A percentile compares a stretch with the other conserved stretches of the same genome.
These are phyloP conservation scores for Halocynthia aurantium DNA, from an alignment of 23 tunicate species.

Conservation along the genomic window DNA sequence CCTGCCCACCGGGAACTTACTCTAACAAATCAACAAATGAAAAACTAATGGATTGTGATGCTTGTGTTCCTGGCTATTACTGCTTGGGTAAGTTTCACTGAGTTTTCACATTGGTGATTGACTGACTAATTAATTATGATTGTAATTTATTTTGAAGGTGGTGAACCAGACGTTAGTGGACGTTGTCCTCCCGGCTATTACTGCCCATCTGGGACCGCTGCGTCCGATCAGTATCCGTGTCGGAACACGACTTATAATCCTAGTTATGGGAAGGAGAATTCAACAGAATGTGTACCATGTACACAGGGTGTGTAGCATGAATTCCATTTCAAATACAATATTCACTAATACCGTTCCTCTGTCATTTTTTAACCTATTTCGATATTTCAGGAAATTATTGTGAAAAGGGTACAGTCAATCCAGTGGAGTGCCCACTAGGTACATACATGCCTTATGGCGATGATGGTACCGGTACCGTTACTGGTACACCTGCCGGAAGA, in stretches of 20 bases:
- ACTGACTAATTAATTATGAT: background rate
- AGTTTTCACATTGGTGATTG: background rate
- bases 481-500: conserved; percentile 70
- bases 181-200: conserved; percentile 92
- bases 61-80: conserved; percentile 74
- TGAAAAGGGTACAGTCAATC: conserved; percentile 80
- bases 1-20: conserved; percentile 93
- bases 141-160: conserved; percentile 34
- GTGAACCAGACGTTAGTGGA: conserved; percentile 46
- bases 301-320: conserved; percentile 45
- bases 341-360: background rate
- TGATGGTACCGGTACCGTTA: conserved; percentile 1
- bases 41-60: conserved; percentile 43
- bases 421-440: conserved; percentile 73
- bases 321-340: conserved; percentile 2
- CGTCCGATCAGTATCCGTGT: conserved; percentile 74
- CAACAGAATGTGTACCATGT: conserved; percentile 46
- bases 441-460: conserved; percentile 93
- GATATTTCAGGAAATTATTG: conserved; percentile 65
- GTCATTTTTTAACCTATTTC: background rate
- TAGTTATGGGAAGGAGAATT: conserved; percentile 4
- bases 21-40: conserved; percentile 40
- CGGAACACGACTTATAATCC: conserved; percentile 65
- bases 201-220: conserved; percentile 58
- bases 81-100: conserved; percentile 47